A percentile compares a stretch with the other conserved stretches of the same genome.
These are phyloP conservation scores for Pammene aurita DNA, from an alignment of 2,888 invertebrate species.

Conservation along the genomic window DNA sequence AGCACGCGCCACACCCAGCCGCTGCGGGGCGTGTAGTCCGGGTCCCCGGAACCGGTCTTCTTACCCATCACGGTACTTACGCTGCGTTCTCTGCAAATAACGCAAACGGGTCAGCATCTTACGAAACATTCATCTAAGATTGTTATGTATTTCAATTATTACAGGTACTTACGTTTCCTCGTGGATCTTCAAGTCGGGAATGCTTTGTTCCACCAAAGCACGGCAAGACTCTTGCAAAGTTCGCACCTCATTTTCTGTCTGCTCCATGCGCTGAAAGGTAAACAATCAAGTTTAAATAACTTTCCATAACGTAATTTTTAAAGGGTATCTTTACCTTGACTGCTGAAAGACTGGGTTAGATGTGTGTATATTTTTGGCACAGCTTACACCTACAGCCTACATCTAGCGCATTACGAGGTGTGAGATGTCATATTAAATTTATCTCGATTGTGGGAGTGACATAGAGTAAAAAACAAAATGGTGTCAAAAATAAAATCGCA, in stretches of 20 bases:
- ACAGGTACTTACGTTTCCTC: constrained; percentile 66
- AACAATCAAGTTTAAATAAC: too few relatives aligned
- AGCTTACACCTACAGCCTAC: too few relatives aligned
- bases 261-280: constrained; percentile 84
- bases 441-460: too few relatives aligned
- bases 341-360: too few relatives aligned
- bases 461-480: too few relatives aligned
- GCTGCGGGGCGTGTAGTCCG: constrained; percentile 80
- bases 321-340: too few relatives aligned
- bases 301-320: too few relatives aligned
- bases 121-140: neutral
- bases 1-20: constrained; percentile 89
- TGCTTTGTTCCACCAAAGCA: constrained; percentile 78
- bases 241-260: constrained; percentile 88
- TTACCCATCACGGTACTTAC: constrained; percentile 65
- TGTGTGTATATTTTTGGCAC: too few relatives aligned
- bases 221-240: constrained; percentile 87
- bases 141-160: neutral
- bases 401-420: too few relatives aligned
- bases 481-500: too few relatives aligned
- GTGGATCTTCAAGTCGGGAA: constrained; percentile 74
- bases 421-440: too few relatives aligned
- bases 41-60: constrained; percentile 83
- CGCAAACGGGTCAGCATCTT: constrained; percentile 37
- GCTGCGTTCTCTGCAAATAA: constrained; percentile 59